Base-by-base conservation (phyloP, 2,113 vertebrate species). In the Cathartes aura region DNA sequence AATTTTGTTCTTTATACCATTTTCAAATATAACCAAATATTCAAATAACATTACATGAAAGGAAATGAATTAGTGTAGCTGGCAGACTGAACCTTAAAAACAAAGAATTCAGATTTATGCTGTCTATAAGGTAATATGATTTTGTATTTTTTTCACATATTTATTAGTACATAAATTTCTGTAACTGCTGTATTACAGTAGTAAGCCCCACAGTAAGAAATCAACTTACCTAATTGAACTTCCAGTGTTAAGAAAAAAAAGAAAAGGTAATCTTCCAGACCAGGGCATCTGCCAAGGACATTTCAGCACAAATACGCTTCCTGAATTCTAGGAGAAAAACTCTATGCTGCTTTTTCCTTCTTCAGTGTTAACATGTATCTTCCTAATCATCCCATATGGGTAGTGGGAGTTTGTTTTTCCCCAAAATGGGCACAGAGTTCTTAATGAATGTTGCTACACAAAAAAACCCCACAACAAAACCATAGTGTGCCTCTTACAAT, bases 341-440 rank as follows among this genome's bases (percentile, higher is more conserved):
- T 79, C 29, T 62, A 40, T 1, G 3, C 22, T 87, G 43, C 8
- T 66, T 89, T 81, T 79, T 82, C 22, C 14, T 87, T 82, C 30
- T 82, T 91, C 27, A 38, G 8, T 82, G 27, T 91, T 89, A 62
- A 58, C 43, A 60, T 72, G 3, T n/a, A 73, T 87, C 66, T 94
- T 89, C 72, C 70, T 87, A 63, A 84, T 82, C 64, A 80, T 80
- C 45, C 68, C 78, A 87, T 94, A 85, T 56, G 43, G 56, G 27
- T 30, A 53, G 81, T 87, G 38, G 84, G 78, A 95, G 58, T 93
- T 91, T 95, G 53, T 38, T 95, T 96, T 87, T 50, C 30, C 70
- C 42, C 26, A 7, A 50, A 89, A 58, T 45, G 42, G 70, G 40
- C 81, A 78, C n/a, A 62, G 45, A 53, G 34, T 87, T 94, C 56